Conservation (phyloP, 35 echinoderm and acorn worm species). For the Amphiura filiformis region DNA sequence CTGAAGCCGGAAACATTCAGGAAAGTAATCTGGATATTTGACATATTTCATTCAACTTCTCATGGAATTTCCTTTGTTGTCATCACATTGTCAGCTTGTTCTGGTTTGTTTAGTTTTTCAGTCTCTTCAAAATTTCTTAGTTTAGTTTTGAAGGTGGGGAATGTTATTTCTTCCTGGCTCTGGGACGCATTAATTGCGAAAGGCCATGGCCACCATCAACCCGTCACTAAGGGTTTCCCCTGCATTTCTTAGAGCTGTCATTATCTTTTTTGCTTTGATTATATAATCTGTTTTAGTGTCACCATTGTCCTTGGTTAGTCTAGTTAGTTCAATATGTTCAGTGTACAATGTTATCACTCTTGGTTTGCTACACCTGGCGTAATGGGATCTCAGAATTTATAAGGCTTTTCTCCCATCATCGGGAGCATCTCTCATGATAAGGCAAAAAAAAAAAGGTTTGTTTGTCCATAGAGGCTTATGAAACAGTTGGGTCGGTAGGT, state of each 20-base stretch:
- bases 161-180: neutral
- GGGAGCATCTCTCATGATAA: slow-evolving; percentile 20
- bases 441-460: too few species aligned
- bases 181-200: neutral
- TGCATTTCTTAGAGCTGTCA: neutral
- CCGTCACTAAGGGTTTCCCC: slow-evolving; percentile 17
- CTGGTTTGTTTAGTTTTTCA: slow-evolving; percentile 2
- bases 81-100: neutral
- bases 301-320: neutral
- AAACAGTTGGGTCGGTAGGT: too few species aligned
- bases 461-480: too few species aligned
- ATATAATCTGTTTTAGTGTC: slow-evolving; percentile 50
- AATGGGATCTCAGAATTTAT: slow-evolving; percentile 45
- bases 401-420: slow-evolving; percentile 44
- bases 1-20: too few species aligned
- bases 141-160: neutral
- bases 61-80: neutral
- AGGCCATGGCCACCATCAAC: slow-evolving; percentile 12
- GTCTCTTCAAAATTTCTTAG: neutral
- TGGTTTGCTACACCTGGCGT: slow-evolving; percentile 37
- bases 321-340: slow-evolving; percentile 29
- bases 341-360: slow-evolving; percentile 44
- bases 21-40: too few species aligned
- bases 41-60: too few species aligned
- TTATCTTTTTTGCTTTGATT: neutral